A percentile compares a stretch with the other conserved stretches of the same genome.
These are phyloP conservation scores for Eidolon helvum DNA, from an alignment of 2,113 vertebrate species.

Conservation along the genomic window DNA sequence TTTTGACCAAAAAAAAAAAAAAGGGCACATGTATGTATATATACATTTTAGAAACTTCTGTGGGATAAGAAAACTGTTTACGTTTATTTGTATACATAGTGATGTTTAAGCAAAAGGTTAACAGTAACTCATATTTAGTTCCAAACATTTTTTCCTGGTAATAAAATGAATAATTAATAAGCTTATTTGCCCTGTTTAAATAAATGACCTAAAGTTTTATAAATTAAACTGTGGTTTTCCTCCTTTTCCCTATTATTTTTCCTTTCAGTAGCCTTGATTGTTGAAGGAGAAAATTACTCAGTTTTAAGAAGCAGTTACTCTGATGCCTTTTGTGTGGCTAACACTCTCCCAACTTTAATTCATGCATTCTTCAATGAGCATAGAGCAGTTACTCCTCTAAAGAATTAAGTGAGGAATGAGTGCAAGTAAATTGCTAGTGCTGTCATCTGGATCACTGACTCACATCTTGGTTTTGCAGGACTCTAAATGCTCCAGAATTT, in stretches of 20 bases:
- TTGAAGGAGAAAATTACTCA: constrained; percentile 72
- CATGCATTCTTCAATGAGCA: constrained; percentile 75
- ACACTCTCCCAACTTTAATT: constrained; percentile 68
- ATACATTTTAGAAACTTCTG: constrained; percentile 11
- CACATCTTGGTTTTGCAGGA: constrained; percentile 70
- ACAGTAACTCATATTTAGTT: constrained; percentile 49
- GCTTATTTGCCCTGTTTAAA: constrained; percentile 66
- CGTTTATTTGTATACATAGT: background rate
- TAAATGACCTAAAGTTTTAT: constrained; percentile 60
- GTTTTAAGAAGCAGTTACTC: constrained; percentile 71
- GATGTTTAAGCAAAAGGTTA: constrained; percentile 47
- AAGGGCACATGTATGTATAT: background rate
- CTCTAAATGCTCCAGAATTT: constrained; percentile 74
- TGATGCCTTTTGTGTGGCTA: constrained; percentile 74
- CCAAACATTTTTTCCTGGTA: constrained; percentile 39
- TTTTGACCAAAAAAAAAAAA: background rate
- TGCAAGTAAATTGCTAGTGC: constrained; percentile 77
- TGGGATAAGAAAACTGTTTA: background rate
- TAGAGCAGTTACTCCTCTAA: constrained; percentile 72
- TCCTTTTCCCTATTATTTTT: background rate
- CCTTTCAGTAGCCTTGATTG: constrained; percentile 59
- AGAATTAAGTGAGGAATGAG: constrained; percentile 80
- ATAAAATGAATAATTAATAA: constrained; percentile 71
- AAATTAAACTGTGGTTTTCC: constrained; percentile 41
- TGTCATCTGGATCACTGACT: constrained; percentile 81